Percentiles rank a stretch among this genome's conserved stretches.
phyloP scores from a whole-genome alignment of 2,888 invertebrate species.

The Cordylochernes scorpioides region DNA sequence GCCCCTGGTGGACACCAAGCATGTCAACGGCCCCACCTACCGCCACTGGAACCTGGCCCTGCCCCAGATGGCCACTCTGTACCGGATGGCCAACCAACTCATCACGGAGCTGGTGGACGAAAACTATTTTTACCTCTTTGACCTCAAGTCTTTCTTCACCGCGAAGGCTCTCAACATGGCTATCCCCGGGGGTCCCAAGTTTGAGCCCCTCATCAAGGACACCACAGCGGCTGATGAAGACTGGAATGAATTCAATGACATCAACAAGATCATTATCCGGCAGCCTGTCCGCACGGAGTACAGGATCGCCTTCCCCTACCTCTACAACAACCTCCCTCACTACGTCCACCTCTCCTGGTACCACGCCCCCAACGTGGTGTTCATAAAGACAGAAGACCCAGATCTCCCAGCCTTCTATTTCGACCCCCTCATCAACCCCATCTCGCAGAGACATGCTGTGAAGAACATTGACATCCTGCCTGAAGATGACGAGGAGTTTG shows the following conservation, averaged over 20 bases:
- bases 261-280: slow-evolving; percentile 96
- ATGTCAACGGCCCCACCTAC: slow-evolving; percentile 88
- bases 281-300: slow-evolving; percentile 97
- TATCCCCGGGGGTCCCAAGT: slow-evolving; percentile 97
- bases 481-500: slow-evolving; percentile 81
- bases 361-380: slow-evolving; percentile 94
- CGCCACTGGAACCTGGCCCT: slow-evolving; percentile 80
- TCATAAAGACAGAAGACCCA: slow-evolving; percentile 98
- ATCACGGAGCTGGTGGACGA: slow-evolving; percentile 90
- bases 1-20: slow-evolving; percentile 69
- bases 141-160: slow-evolving; percentile 96
- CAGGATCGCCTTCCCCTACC: slow-evolving; percentile 91
- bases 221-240: slow-evolving; percentile 93
- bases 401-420: slow-evolving; percentile 98
- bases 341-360: slow-evolving; percentile 98
- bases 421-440: slow-evolving; percentile 96
- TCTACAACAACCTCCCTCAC: slow-evolving; percentile 95
- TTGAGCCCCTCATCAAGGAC: slow-evolving; percentile 95
- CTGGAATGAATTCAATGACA: slow-evolving; percentile 99
- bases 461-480: slow-evolving; percentile 49
- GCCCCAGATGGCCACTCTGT: slow-evolving; percentile 91
- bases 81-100: slow-evolving; percentile 86
- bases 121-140: slow-evolving; percentile 96
- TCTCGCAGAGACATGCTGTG: slow-evolving; percentile 62
- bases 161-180: slow-evolving; percentile 98